phyloP scores from a whole-genome alignment of 1,140 invertebrate genomes.

The Carposina sasakii region DNA sequence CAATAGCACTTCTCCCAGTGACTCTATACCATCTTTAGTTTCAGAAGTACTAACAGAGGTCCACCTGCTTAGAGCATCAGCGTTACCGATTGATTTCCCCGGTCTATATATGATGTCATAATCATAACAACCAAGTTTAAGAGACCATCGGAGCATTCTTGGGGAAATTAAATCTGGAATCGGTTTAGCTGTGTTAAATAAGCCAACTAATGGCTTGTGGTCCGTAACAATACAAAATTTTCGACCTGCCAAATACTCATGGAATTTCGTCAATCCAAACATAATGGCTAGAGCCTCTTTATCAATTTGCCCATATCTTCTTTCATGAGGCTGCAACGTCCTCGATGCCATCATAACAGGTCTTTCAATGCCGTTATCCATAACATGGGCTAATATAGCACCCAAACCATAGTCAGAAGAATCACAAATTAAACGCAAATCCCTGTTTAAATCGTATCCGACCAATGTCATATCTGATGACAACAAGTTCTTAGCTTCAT shows the following conservation, averaged over 20 bases:
- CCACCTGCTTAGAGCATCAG: constrained; percentile 11
- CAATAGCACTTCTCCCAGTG: background rate
- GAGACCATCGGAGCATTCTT: constrained; percentile 26
- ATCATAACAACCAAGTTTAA: constrained; percentile 23
- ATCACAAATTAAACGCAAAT: constrained; percentile 11
- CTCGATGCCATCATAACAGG: constrained; percentile 61
- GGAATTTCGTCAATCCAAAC: constrained; percentile 47
- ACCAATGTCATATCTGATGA: constrained; percentile 20
- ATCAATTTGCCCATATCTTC: constrained; percentile 18
- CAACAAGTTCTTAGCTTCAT: constrained; percentile 17
- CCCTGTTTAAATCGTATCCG: constrained; percentile 20
- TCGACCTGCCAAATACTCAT: constrained; percentile 40
- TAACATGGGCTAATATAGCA: background rate
- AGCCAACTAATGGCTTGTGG: constrained; percentile 29
- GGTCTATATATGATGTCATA: constrained; percentile 22
- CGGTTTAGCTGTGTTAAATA: constrained; percentile 8
- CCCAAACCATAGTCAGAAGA: constrained; percentile 5
- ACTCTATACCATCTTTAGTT: background rate
- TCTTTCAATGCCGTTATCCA: constrained; percentile 33
- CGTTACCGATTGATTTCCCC: constrained; percentile 12
- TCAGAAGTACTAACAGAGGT: background rate
- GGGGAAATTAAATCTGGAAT: constrained; percentile 21
- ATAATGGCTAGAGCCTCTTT: constrained; percentile 62
- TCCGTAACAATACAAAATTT: constrained; percentile 19
- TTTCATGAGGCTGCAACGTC: constrained; percentile 14